phyloP scores from a whole-genome alignment of 2,113 vertebrate genomes.

The Rhabdornis inornatus region DNA sequence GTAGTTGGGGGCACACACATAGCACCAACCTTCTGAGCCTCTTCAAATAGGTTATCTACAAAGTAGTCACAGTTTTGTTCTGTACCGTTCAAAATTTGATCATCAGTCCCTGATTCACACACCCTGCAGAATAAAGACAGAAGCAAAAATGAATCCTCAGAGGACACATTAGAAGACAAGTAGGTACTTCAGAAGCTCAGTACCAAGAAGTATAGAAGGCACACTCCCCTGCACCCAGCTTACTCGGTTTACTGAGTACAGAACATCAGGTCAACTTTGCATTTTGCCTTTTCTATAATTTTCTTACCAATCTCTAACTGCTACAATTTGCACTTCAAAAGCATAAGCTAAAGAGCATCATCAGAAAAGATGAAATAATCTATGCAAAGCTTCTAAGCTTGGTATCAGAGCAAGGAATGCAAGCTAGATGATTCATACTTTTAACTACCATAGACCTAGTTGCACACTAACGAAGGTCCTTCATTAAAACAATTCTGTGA shows the following conservation, averaged over 20 bases:
- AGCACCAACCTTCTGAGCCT: slow-evolving; percentile 71
- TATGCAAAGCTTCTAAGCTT: not conserved
- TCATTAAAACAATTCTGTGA: not conserved
- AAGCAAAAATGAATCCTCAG: not conserved
- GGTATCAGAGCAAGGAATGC: not conserved
- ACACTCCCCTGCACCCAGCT: not conserved
- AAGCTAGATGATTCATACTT: not conserved
- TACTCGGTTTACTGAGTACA: not conserved
- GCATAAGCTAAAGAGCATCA: not conserved
- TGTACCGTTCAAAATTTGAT: slow-evolving; percentile 15
- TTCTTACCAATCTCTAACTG: not conserved
- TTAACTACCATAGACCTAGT: not conserved
- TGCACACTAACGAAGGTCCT: not conserved
- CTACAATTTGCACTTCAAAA: not conserved
- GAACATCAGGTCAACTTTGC: not conserved
- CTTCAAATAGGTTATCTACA: slow-evolving; percentile 75
- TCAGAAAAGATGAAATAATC: not conserved
- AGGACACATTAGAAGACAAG: not conserved
- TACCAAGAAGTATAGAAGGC: not conserved
- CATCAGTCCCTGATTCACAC: slow-evolving; percentile 54
- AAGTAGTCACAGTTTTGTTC: slow-evolving; percentile 64
- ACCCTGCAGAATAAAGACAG: slow-evolving; percentile 47
- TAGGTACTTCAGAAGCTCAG: not conserved
- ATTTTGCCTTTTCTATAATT: not conserved
- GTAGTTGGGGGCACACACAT: slow-evolving; percentile 53